phyloP scores from a whole-genome alignment of 1,140 invertebrate species.

The Sinonovacula constricta region DNA sequence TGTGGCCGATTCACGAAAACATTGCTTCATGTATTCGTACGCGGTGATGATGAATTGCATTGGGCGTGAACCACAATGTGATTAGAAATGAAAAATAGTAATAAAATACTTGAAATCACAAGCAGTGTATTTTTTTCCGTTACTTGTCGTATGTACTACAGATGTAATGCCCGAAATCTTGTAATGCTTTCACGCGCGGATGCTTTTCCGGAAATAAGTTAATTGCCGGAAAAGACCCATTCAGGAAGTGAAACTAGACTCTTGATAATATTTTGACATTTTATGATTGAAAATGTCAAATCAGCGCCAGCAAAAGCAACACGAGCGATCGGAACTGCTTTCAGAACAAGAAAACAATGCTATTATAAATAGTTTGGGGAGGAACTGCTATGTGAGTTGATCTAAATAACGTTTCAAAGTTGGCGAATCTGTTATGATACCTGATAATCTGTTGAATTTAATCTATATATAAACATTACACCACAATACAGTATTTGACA shows the following conservation, averaged over 20 bases:
- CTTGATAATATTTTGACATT: background rate
- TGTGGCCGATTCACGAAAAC: too few species aligned
- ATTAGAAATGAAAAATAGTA: too few species aligned
- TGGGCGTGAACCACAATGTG: too few species aligned
- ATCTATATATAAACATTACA: too few species aligned
- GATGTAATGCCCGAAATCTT: background rate
- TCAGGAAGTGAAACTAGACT: background rate
- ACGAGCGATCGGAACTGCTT: conserved; percentile 6
- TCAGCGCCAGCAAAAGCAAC: background rate
- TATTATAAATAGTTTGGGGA: conserved; percentile 22
- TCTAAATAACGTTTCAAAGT: too few species aligned
- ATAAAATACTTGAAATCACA: too few species aligned
- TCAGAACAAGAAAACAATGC: conserved; percentile 31
- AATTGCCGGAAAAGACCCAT: background rate
- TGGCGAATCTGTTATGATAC: too few species aligned
- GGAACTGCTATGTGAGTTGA: conserved; percentile 35
- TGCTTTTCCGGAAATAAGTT: background rate
- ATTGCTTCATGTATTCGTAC: too few species aligned
- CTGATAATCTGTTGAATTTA: too few species aligned
- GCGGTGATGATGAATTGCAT: too few species aligned
- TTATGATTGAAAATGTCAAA: conserved; percentile 3
- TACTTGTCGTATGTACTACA: background rate
- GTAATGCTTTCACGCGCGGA: background rate
- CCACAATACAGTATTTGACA: too few species aligned
- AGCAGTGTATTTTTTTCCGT: background rate